Conservation (phyloP, 2,113 vertebrate species). For the Pituophis catenifer region DNA sequence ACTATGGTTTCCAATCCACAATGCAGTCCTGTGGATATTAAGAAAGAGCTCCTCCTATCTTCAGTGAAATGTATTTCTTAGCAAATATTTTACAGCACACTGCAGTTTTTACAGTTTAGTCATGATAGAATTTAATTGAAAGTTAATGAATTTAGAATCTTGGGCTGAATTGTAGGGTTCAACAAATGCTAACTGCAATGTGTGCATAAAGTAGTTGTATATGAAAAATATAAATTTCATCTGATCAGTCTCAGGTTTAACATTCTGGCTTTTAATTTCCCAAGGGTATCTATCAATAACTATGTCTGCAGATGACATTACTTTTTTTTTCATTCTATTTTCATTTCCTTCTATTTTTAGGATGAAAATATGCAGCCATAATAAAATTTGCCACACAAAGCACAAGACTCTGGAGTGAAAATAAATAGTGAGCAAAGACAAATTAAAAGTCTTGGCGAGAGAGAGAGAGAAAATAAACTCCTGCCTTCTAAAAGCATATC, state of each 20-base stretch:
- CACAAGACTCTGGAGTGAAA: not conserved
- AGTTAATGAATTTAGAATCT: not conserved
- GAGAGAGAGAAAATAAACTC: not conserved
- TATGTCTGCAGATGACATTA: not conserved
- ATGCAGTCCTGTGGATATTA: not conserved
- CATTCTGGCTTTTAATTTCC: not conserved
- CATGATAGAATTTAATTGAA: not conserved
- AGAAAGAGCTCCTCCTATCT: not conserved
- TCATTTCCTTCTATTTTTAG: constrained; percentile 14
- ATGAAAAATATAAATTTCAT: not conserved
- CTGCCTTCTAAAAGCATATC: not conserved
- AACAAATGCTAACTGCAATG: not conserved
- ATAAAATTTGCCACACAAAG: not conserved
- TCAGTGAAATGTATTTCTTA: not conserved
- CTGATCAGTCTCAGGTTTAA: not conserved
- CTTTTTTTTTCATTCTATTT: not conserved
- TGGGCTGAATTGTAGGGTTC: not conserved
- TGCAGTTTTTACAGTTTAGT: not conserved
- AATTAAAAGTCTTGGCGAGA: not conserved
- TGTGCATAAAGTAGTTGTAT: not conserved
- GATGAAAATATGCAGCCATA: not conserved
- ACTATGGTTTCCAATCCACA: not conserved
- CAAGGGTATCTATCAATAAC: not conserved
- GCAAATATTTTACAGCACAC: not conserved
- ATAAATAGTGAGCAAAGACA: not conserved